phyloP scores from a whole-genome alignment of 1,140 invertebrate species.

The Drosophila baimaii region DNA sequence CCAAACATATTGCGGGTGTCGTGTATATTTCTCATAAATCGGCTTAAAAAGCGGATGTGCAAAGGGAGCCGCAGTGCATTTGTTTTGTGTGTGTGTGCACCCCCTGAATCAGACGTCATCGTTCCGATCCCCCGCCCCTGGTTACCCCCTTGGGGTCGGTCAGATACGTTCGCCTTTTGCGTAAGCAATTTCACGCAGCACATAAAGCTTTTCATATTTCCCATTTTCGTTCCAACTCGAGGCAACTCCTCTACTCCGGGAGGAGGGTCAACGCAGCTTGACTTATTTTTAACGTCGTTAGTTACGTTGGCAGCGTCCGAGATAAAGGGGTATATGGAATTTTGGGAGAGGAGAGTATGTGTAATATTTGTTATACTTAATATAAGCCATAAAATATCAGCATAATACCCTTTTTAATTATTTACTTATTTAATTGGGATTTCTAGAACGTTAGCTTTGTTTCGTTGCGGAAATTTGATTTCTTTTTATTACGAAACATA shows the following conservation, averaged over 20 bases:
- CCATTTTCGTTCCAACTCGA: constrained; percentile 56
- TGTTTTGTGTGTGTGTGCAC: constrained; percentile 50
- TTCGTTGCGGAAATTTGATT: background rate
- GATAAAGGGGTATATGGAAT: background rate
- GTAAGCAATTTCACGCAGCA: constrained; percentile 71
- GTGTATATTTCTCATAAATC: constrained; percentile 78
- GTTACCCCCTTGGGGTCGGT: constrained; percentile 34
- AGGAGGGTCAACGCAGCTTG: constrained; percentile 45
- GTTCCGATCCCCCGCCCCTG: background rate
- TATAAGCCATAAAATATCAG: background rate
- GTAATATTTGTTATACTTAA: background rate
- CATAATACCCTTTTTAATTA: background rate
- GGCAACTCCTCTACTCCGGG: constrained; percentile 16
- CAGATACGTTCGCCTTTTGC: constrained; percentile 52
- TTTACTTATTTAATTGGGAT: background rate
- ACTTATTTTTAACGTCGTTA: constrained; percentile 80
- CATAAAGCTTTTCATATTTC: constrained; percentile 55
- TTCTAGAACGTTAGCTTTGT: background rate
- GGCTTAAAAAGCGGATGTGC: constrained; percentile 64
- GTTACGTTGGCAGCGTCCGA: constrained; percentile 17
- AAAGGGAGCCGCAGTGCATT: constrained; percentile 56
- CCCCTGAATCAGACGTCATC: constrained; percentile 39
- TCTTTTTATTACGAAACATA: background rate
- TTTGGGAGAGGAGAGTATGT: too few relatives aligned
- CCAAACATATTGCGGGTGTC: constrained; percentile 71